Conservation (phyloP, 1,140 invertebrate genomes). For the Drosophila lacteicornis region DNA sequence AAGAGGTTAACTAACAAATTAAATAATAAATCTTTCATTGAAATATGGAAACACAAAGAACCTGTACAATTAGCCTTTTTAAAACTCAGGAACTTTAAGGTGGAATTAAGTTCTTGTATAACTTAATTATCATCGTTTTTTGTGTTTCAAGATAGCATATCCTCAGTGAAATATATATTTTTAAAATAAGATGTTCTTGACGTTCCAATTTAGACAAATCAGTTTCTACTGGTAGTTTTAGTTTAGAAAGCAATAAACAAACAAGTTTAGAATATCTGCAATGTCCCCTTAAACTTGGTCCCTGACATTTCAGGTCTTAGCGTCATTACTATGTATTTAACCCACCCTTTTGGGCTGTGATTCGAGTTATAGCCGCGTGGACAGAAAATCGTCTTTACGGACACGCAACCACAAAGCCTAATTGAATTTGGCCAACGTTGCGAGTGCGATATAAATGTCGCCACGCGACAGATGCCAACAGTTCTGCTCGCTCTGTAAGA, state of each 20-base stretch:
- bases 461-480: constrained; percentile 12
- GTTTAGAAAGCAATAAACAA: neutral
- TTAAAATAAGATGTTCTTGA: too few relatives aligned
- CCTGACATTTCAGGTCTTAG: constrained; percentile 29
- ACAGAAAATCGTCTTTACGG: constrained; percentile 63
- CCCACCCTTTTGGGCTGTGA: constrained; percentile 19
- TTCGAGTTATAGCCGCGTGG: constrained; percentile 43
- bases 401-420: constrained; percentile 63
- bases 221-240: neutral
- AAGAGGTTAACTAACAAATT: too few relatives aligned
- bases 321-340: constrained; percentile 24
- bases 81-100: too few relatives aligned
- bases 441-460: constrained; percentile 47
- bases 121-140: too few relatives aligned
- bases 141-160: too few relatives aligned
- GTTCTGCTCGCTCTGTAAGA: constrained; percentile 29
- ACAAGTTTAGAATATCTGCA: neutral
- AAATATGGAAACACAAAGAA: neutral
- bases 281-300: neutral
- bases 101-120: too few relatives aligned
- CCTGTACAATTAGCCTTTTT: too few relatives aligned
- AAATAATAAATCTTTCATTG: neutral
- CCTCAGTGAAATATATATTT: too few relatives aligned
- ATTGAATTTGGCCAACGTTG: constrained; percentile 58
- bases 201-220: neutral